These are phyloP conservation scores for Orchesella flavescens DNA, from an alignment of 2,888 invertebrate species.

Conservation along the genomic window DNA sequence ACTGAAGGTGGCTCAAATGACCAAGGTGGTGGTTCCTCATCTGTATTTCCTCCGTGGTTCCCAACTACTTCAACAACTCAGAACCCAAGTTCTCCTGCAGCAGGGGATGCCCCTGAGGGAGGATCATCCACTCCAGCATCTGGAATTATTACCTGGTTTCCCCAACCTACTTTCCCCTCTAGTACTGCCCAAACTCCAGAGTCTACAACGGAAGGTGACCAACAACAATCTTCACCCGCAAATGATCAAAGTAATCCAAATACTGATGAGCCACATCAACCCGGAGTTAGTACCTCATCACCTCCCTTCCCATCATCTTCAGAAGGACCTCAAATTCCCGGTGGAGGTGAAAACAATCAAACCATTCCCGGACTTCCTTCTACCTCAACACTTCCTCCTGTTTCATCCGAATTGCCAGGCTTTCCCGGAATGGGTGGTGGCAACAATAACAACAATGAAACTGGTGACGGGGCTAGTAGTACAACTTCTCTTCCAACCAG, in stretches of 20 bases:
- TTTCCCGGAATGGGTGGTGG: conserved; percentile 20
- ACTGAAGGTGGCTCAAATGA: conserved; percentile 73
- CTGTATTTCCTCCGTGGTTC: conserved; percentile 55
- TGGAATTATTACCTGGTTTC: conserved; percentile 34
- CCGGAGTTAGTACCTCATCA: conserved; percentile 9
- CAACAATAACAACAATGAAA: conserved; percentile 13
- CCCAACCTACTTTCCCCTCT: conserved; percentile 65
- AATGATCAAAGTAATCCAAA: too few species aligned
- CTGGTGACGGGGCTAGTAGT: conserved; percentile 19
- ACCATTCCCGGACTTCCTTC: too few species aligned
- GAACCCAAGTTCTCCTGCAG: conserved; percentile 36
- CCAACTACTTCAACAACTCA: conserved; percentile 36
- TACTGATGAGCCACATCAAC: conserved; percentile 34
- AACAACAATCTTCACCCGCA: too few species aligned
- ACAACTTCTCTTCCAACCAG: conserved; percentile 21
- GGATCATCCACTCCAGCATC: conserved; percentile 15
- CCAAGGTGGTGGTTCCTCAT: conserved; percentile 40
- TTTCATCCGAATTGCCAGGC: too few species aligned
- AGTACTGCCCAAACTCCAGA: conserved; percentile 72
- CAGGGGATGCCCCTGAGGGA: conserved; percentile 14
- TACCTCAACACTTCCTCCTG: too few species aligned
- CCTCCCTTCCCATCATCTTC: conserved; percentile 46
- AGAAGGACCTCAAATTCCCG: conserved; percentile 52
- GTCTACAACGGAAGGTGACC: conserved; percentile 29
- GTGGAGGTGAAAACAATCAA: conserved; percentile 1